These are phyloP conservation scores for Uloborus plumipes DNA, from an alignment of 2,888 invertebrate genomes.

Conservation along the genomic window DNA sequence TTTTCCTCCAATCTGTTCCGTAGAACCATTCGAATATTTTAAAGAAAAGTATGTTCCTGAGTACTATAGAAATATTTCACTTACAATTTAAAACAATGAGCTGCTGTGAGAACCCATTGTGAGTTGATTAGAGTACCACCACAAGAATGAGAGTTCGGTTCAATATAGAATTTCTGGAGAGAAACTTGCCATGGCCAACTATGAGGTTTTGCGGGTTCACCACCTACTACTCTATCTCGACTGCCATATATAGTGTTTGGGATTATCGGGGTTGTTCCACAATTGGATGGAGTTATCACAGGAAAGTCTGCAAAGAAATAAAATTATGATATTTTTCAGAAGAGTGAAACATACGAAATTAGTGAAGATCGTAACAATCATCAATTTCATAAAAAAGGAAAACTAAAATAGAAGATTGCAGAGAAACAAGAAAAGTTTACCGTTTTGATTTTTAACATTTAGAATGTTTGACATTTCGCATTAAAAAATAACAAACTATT, in stretches of 20 bases:
- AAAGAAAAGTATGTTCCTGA: no score
- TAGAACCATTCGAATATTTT: no score
- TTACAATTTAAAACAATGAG: slow-evolving; percentile 29
- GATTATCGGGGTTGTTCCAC: not conserved
- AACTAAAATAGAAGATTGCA: no score
- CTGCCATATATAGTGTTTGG: not conserved
- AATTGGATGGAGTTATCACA: not conserved
- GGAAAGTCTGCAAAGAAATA: not conserved
- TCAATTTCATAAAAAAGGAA: no score
- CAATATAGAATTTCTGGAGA: not conserved
- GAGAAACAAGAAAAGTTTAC: no score
- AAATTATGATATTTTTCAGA: not conserved
- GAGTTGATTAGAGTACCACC: slow-evolving; percentile 27
- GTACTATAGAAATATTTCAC: not conserved
- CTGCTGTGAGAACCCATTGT: slow-evolving; percentile 30
- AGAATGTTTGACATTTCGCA: no score
- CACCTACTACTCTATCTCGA: slow-evolving; percentile 24
- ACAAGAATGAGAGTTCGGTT: slow-evolving; percentile 23
- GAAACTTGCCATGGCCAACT: slow-evolving; percentile 48
- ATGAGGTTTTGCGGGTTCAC: slow-evolving; percentile 11
- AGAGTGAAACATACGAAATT: no score
- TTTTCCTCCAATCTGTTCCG: no score
- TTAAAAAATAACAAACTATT: no score
- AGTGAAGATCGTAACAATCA: no score
- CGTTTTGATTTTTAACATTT: no score